Percentiles rank a stretch among this genome's conserved stretches.
These are phyloP conservation scores for Aythya fuligula DNA, from an alignment of 2,797 vertebrate genomes.

Conservation along the genomic window DNA sequence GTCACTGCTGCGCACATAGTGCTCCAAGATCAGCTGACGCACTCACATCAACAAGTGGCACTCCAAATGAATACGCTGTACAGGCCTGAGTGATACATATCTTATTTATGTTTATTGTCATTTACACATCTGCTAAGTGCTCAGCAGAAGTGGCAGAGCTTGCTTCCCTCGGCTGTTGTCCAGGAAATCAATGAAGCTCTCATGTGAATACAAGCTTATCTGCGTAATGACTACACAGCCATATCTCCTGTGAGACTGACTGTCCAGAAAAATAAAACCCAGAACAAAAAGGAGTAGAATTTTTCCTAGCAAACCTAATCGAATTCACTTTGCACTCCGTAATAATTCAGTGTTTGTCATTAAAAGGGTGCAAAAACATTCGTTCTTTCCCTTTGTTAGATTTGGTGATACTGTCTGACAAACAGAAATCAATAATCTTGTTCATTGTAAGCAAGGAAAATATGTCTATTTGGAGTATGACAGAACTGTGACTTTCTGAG, in stretches of 20 bases:
- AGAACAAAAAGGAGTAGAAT: background rate
- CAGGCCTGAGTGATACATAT: background rate
- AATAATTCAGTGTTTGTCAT: background rate
- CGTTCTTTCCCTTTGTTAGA: background rate
- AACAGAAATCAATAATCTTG: background rate
- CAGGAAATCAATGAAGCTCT: background rate
- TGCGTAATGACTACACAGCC: background rate
- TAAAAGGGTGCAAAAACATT: background rate
- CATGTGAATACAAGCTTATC: background rate
- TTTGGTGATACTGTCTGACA: background rate
- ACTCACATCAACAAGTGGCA: background rate
- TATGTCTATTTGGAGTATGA: background rate
- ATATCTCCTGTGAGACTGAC: background rate
- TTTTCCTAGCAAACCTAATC: background rate
- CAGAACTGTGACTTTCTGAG: background rate
- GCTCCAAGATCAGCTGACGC: background rate
- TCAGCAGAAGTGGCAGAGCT: conserved; percentile 6
- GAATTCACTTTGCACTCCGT: background rate
- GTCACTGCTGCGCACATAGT: background rate
- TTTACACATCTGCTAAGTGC: background rate
- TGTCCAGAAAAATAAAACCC: background rate
- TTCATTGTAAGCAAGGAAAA: background rate
- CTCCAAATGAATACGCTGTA: background rate
- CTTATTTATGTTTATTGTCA: background rate
- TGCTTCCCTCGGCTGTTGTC: background rate